Base-by-base conservation (phyloP, 2,797 vertebrate genomes). In the Darevskia nairensis region DNA sequence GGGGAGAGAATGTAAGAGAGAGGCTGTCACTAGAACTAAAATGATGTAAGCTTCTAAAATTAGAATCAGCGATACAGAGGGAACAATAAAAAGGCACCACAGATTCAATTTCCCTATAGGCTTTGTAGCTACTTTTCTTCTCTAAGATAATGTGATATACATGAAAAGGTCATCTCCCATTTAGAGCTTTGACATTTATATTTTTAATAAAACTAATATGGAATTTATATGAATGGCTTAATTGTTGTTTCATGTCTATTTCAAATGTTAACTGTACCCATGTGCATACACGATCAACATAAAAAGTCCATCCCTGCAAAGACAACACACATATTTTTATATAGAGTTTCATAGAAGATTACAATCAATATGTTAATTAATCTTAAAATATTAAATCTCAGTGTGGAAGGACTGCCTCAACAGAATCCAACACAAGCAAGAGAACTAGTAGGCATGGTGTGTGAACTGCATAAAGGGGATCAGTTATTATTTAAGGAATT, bases 21-120 rank as follows among this genome's bases (percentile, higher is more conserved):
- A 96, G 97, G 95, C 97, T 96, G 97, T 97, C 97, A 97, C 97
- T 95, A 97, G 95, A 95, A 95, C 95, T 86, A 95, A 96, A 95
- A 97, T 98, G 98, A 99, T 98, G 98, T 98, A 97, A 99, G 98
- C 97, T 96, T 97, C 98, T 98, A 98, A 98, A 98, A 98, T 98
- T 98, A 98, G 97, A 96, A 96, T 90, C 96, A 96, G 96, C 93
- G 95, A 96, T 95, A 96, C 94, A 89, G 88, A 95, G 97, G 95
- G 95, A 96, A 97, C 96, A 97, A 96, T 97, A 96, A 96, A 94
- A 94, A 95, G 93, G 90, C 96, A 96, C 86, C 89, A 90, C 64
- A 92, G 93, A 94, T 94, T 95, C 91, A 91, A 91, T 94, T 94
- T 95, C 92, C 88, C 90, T 90, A 41, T 7, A 6, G 82, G 90